phyloP scores from a whole-genome alignment of 1,140 invertebrate species.

The Venustaconcha ellipsiformis region DNA sequence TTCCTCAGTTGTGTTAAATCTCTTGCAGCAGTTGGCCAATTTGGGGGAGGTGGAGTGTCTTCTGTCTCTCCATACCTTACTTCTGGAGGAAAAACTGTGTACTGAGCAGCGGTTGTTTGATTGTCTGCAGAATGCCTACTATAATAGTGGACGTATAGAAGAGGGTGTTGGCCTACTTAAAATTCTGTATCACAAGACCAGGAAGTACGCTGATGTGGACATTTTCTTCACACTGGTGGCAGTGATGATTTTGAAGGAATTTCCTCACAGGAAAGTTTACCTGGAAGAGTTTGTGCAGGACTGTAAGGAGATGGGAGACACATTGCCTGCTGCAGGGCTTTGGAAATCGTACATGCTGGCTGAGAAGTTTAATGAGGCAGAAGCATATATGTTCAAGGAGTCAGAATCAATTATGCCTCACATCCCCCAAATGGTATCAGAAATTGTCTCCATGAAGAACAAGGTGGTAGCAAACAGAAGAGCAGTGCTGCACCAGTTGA shows the following conservation, averaged over 20 bases:
- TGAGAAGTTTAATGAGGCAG: slow-evolving; percentile 23
- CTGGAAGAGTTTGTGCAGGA: slow-evolving; percentile 27
- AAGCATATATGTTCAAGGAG: slow-evolving; percentile 12
- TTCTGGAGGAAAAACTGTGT: slow-evolving; percentile 12
- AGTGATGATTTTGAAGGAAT: slow-evolving; percentile 28
- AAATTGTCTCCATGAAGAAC: slow-evolving; percentile 17
- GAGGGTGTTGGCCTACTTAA: slow-evolving; percentile 20
- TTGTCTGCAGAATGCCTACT: slow-evolving; percentile 17
- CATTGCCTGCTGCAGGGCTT: slow-evolving; percentile 9
- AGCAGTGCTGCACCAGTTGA: background rate
- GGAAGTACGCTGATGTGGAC: slow-evolving; percentile 25
- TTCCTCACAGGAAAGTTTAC: slow-evolving; percentile 15
- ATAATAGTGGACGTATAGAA: slow-evolving; percentile 18
- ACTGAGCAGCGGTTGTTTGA: slow-evolving; percentile 9
- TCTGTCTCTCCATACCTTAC: slow-evolving; percentile 16
- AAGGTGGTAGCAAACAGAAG: slow-evolving; percentile 6
- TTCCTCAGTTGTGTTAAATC: slow-evolving; percentile 18
- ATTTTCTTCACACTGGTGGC: slow-evolving; percentile 32
- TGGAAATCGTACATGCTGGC: slow-evolving; percentile 35
- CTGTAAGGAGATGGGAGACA: slow-evolving; percentile 2
- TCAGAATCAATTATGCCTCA: slow-evolving; percentile 15
- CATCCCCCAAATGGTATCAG: slow-evolving; percentile 19
- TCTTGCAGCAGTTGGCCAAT: slow-evolving; percentile 22
- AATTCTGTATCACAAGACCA: slow-evolving; percentile 24
- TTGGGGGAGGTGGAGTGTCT: slow-evolving; percentile 14